Conservation (phyloP, 2,797 vertebrate genomes). For the Siniperca scherzeri region DNA sequence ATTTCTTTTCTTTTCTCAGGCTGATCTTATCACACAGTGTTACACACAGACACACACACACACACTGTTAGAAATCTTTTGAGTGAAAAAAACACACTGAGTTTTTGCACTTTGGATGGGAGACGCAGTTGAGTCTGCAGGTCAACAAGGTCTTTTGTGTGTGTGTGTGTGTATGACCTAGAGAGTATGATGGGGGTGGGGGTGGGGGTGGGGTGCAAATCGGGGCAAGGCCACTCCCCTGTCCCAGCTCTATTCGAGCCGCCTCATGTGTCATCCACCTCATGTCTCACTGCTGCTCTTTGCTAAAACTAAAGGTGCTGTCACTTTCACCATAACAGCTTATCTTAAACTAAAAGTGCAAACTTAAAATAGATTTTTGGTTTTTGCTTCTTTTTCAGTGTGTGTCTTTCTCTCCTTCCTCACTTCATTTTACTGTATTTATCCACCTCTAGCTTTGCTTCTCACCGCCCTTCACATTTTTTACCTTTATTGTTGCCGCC, state of each 20-base stretch:
- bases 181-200: slow-evolving; percentile 15
- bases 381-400: background rate
- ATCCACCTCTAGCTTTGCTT: background rate
- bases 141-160: slow-evolving; percentile 16
- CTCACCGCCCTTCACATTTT: background rate
- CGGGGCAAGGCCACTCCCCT: slow-evolving; percentile 69
- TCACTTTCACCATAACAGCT: background rate
- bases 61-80: background rate
- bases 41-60: slow-evolving; percentile 4
- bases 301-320: background rate
- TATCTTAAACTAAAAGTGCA: background rate
- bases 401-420: background rate
- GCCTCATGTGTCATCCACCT: slow-evolving; percentile 46
- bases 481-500: slow-evolving; percentile 2
- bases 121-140: background rate
- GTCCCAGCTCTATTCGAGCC: slow-evolving; percentile 50
- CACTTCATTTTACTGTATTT: background rate
- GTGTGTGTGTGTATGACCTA: slow-evolving; percentile 20
- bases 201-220: slow-evolving; percentile 5
- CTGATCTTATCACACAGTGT: slow-evolving; percentile 2
- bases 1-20: background rate
- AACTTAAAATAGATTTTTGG: background rate
- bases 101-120: background rate
- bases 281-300: background rate
- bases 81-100: too few species aligned